Conservation (phyloP, 2,797 vertebrate species). For the Pseudochromis fuscus region DNA sequence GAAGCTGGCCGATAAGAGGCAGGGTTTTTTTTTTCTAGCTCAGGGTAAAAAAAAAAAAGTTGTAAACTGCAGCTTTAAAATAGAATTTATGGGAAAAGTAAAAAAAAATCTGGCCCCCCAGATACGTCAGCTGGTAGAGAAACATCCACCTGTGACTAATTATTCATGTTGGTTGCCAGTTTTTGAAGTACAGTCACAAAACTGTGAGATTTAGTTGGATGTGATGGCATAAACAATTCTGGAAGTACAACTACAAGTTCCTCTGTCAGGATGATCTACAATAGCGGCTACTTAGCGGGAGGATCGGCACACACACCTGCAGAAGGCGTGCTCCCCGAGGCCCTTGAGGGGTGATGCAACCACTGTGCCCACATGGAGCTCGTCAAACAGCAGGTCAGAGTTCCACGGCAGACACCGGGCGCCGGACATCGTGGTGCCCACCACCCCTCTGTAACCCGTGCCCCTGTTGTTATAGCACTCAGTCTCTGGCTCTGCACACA, state of each 20-base stretch:
- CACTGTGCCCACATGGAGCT: conserved; percentile 85
- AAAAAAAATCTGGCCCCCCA: conserved; percentile 3
- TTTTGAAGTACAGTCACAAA: no score
- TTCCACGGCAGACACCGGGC: conserved; percentile 90
- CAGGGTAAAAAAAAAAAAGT: conserved; percentile 17
- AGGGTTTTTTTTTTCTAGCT: conserved; percentile 1
- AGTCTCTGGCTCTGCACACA: conserved; percentile 80
- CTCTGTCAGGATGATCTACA: background rate
- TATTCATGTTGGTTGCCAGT: background rate
- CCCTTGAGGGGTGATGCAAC: conserved; percentile 80
- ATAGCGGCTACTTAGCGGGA: conserved; percentile 5
- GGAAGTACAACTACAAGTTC: no score
- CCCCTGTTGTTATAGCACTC: conserved; percentile 87
- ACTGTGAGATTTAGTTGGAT: no score
- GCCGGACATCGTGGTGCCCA: conserved; percentile 83
- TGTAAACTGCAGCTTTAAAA: conserved; percentile 23
- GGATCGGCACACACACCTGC: conserved; percentile 80
- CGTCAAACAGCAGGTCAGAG: conserved; percentile 90
- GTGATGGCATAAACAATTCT: background rate
- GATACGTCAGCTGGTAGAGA: conserved; percentile 11
- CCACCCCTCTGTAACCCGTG: conserved; percentile 86
- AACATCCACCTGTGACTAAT: background rate
- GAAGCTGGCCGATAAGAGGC: conserved; percentile 23
- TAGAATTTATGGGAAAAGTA: background rate
- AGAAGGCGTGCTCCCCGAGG: conserved; percentile 91